phyloP scores from a whole-genome alignment of 2,797 vertebrate species.

The Buphagus erythrorhynchus region DNA sequence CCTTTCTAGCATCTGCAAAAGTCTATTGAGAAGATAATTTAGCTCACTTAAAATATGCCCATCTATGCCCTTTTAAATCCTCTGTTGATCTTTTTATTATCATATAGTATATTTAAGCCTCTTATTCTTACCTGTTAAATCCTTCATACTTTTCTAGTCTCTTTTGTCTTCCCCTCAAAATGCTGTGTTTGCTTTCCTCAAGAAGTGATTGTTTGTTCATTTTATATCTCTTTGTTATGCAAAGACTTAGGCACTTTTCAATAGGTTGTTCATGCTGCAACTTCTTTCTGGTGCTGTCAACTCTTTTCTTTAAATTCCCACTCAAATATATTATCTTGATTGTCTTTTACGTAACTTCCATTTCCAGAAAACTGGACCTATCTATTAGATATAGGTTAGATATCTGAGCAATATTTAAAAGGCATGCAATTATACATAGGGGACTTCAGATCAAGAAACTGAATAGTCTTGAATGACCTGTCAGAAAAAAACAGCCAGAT shows the following conservation, averaged over 20 bases:
- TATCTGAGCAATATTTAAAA: slow-evolving; percentile 17
- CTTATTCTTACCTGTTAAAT: slow-evolving; percentile 11
- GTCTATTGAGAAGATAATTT: neutral
- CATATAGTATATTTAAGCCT: neutral
- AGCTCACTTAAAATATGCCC: neutral
- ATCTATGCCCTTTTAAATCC: slow-evolving; percentile 1
- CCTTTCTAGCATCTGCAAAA: neutral
- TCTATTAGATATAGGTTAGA: neutral
- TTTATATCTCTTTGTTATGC: neutral
- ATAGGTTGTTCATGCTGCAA: neutral
- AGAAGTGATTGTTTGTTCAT: neutral
- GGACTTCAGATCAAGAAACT: neutral
- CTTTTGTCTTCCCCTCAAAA: slow-evolving; percentile 16
- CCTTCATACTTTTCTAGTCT: neutral
- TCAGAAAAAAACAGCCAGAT: neutral
- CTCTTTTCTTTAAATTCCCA: neutral
- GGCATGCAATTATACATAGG: neutral
- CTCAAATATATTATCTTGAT: neutral
- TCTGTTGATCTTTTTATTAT: neutral
- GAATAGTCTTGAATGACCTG: neutral
- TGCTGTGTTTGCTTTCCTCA: neutral
- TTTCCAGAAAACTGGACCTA: neutral
- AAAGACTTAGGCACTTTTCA: neutral
- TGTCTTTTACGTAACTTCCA: neutral
- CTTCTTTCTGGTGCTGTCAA: neutral